These are phyloP conservation scores for Tyto alba DNA, from an alignment of 2,113 vertebrate genomes.

Conservation along the genomic window DNA sequence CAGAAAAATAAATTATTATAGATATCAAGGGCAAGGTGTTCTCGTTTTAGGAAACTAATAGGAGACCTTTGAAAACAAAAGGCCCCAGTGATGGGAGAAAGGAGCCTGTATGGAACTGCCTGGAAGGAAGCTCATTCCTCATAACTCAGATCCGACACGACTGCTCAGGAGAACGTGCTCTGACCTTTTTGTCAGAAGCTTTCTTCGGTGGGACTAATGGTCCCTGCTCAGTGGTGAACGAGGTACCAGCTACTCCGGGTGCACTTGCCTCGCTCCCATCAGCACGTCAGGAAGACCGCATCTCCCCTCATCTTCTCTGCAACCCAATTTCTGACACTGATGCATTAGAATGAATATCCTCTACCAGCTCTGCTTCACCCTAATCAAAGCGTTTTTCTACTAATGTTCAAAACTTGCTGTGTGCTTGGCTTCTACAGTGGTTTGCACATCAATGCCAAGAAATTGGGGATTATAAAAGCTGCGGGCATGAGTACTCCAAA, in stretches of 20 bases:
- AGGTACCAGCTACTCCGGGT: neutral
- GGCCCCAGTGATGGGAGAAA: neutral
- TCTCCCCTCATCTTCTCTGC: neutral
- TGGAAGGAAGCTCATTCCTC: neutral
- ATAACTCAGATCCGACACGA: neutral
- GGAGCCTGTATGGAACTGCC: neutral
- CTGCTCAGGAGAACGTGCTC: neutral
- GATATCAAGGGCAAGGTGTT: neutral
- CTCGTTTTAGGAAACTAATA: neutral
- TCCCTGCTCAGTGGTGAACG: neutral
- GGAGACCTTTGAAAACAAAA: slow-evolving; percentile 6
- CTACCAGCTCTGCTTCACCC: neutral
- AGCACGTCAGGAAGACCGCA: neutral
- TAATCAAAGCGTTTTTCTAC: slow-evolving; percentile 4
- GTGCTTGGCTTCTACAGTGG: neutral
- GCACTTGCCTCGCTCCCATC: neutral
- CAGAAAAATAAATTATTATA: slow-evolving; percentile 15
- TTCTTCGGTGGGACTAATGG: neutral
- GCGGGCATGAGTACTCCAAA: neutral
- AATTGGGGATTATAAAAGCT: neutral
- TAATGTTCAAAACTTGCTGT: neutral
- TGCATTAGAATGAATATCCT: neutral
- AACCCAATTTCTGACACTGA: neutral
- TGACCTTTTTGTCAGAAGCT: neutral
- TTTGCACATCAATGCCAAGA: neutral